phyloP scores from a whole-genome alignment of 2,888 invertebrate species.

The Hybos culiciformis region DNA sequence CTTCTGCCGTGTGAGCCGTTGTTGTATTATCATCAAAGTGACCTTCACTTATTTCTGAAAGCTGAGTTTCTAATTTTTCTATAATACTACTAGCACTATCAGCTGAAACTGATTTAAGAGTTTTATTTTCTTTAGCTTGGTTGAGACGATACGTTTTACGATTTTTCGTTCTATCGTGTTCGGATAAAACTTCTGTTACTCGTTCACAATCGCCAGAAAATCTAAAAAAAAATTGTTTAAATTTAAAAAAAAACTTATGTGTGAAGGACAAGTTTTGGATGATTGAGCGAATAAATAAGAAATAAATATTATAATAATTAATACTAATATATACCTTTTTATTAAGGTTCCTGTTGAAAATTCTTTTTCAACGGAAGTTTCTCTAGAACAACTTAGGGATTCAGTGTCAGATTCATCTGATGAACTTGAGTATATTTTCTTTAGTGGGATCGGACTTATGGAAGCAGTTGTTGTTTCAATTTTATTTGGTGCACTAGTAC shows the following conservation, averaged over 20 bases:
- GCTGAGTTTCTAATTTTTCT: conserved; percentile 16
- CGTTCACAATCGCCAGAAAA: conserved; percentile 33
- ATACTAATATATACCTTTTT: too few species aligned
- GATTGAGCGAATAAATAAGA: too few species aligned
- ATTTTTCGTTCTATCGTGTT: conserved; percentile 34
- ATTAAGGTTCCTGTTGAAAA: conserved; percentile 10
- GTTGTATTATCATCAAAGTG: conserved; percentile 37
- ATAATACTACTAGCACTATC: conserved; percentile 17
- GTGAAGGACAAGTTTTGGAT: too few species aligned
- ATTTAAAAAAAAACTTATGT: too few species aligned
- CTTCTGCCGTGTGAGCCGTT: conserved; percentile 47
- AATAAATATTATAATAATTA: too few species aligned
- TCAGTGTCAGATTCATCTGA: conserved; percentile 32
- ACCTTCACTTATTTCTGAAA: conserved; percentile 17
- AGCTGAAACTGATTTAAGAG: conserved; percentile 18
- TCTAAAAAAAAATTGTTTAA: conserved; percentile 29
- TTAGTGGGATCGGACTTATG: not conserved
- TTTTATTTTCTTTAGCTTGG: conserved; percentile 22
- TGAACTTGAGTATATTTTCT: conserved; percentile 7
- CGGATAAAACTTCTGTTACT: conserved; percentile 29
- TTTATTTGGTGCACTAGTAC: conserved; percentile 17
- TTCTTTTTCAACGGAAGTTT: conserved; percentile 32
- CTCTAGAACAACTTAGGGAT: conserved; percentile 31
- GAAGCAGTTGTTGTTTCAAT: conserved; percentile 11
- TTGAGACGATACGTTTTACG: conserved; percentile 33